Percentiles rank a stretch among this genome's conserved stretches.
These are phyloP conservation scores for Troides oblongomaculatus DNA, from an alignment of 2,888 invertebrate genomes.

Conservation along the genomic window DNA sequence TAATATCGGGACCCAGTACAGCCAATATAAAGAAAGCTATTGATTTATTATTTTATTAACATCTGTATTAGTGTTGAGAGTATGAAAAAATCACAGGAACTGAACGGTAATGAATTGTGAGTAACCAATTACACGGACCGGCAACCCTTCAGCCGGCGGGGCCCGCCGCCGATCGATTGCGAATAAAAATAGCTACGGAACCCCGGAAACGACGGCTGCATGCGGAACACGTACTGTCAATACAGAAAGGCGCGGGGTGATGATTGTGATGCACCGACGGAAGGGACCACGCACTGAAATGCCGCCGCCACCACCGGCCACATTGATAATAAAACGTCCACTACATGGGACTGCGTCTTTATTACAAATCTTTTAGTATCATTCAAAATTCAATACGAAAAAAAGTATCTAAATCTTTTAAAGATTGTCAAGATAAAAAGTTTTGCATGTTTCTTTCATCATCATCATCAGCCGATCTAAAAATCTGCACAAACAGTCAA, in stretches of 20 bases:
- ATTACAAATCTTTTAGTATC: conserved; percentile 21
- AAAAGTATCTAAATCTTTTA: too few species aligned
- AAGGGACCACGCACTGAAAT: conserved; percentile 56
- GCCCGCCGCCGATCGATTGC: conserved; percentile 58
- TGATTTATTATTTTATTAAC: too few species aligned
- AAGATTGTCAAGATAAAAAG: too few species aligned
- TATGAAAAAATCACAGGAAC: conserved; percentile 51
- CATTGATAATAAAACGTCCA: conserved; percentile 65
- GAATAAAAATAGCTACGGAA: conserved; percentile 75
- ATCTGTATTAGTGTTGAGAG: conserved; percentile 3
- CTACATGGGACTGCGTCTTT: conserved; percentile 31
- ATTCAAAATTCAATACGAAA: not conserved
- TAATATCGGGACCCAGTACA: too few species aligned
- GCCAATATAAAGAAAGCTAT: too few species aligned
- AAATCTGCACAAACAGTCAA: too few species aligned
- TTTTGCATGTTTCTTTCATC: too few species aligned
- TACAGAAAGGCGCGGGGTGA: conserved; percentile 71
- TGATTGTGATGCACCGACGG: conserved; percentile 74
- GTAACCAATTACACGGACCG: conserved; percentile 73
- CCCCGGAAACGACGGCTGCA: conserved; percentile 64
- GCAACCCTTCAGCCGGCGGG: conserved; percentile 67
- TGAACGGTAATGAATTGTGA: conserved; percentile 74
- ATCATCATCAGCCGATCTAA: too few species aligned
- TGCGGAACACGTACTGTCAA: conserved; percentile 76
- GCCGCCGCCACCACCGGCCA: conserved; percentile 49